Evolutionary conservation across 1,140 invertebrate genomes (phyloP).

Genomic region (Arion vulgaris): DNA sequence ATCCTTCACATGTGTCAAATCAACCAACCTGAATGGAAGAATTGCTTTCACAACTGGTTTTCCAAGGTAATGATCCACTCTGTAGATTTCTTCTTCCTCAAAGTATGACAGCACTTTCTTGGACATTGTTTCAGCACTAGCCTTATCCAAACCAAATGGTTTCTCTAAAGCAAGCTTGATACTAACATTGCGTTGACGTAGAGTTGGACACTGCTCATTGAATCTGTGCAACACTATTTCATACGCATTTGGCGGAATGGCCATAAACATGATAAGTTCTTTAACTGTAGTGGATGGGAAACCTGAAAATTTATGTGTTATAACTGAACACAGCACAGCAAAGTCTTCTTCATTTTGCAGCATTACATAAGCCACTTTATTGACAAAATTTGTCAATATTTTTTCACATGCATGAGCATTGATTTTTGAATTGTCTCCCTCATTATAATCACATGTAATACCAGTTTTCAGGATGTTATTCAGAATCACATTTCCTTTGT

Average conservation of each 20-base stretch:
- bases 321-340: slow-evolving; percentile 9
- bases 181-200: background rate
- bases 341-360: slow-evolving; percentile 37
- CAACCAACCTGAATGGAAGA: slow-evolving; percentile 67
- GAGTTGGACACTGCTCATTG: slow-evolving; percentile 44
- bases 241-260: slow-evolving; percentile 66
- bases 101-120: slow-evolving; percentile 54
- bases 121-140: slow-evolving; percentile 55
- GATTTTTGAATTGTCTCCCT: background rate
- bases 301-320: slow-evolving; percentile 10
- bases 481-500: slow-evolving; percentile 45
- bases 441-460: slow-evolving; percentile 45
- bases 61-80: slow-evolving; percentile 72
- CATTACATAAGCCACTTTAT: slow-evolving; percentile 49
- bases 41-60: slow-evolving; percentile 69
- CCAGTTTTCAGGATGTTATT: slow-evolving; percentile 47
- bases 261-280: slow-evolving; percentile 66
- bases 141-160: slow-evolving; percentile 66
- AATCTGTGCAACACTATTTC: slow-evolving; percentile 52
- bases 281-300: slow-evolving; percentile 17
- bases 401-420: slow-evolving; percentile 39
- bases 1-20: slow-evolving; percentile 23
- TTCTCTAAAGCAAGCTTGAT: slow-evolving; percentile 64
- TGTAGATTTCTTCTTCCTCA: slow-evolving; percentile 66
- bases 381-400: slow-evolving; percentile 47